A percentile compares a stretch with the other conserved stretches of the same genome.
Evolutionary conservation across 2,113 vertebrate genomes (phyloP).

Genomic region (Gracilinanus agilis): DNA sequence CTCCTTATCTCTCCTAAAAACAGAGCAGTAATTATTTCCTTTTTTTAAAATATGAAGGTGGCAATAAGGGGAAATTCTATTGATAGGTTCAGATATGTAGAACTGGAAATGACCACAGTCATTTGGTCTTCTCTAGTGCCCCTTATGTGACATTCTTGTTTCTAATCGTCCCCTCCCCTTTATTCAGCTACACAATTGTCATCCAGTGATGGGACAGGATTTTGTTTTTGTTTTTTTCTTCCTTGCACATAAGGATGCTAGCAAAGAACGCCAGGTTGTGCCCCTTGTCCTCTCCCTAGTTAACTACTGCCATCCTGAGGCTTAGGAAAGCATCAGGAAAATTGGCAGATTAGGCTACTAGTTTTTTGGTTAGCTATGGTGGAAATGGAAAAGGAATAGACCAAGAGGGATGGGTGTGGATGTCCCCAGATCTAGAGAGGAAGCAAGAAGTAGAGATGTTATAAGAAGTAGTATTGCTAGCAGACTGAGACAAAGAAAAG

Average conservation of each 20-base stretch:
- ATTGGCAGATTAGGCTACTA: background rate
- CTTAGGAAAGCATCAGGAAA: background rate
- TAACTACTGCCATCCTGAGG: background rate
- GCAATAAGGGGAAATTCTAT: background rate
- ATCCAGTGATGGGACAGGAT: background rate
- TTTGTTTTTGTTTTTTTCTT: background rate
- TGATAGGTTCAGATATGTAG: background rate
- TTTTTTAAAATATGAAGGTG: background rate
- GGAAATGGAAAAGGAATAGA: background rate
- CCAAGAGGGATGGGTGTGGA: background rate
- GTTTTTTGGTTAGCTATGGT: background rate
- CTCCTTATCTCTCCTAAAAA: background rate
- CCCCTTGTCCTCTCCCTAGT: background rate
- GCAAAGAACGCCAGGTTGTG: background rate
- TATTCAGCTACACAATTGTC: background rate
- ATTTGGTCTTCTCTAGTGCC: background rate
- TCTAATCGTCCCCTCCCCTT: background rate
- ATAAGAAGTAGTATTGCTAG: background rate
- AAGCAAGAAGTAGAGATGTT: background rate
- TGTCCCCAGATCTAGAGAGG: background rate
- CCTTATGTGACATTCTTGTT: background rate
- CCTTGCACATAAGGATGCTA: background rate
- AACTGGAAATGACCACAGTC: background rate
- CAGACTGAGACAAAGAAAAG: background rate
- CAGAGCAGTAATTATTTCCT: background rate